Base-by-base conservation (phyloP, 2,888 invertebrate species). In the Nasonia oneida region DNA sequence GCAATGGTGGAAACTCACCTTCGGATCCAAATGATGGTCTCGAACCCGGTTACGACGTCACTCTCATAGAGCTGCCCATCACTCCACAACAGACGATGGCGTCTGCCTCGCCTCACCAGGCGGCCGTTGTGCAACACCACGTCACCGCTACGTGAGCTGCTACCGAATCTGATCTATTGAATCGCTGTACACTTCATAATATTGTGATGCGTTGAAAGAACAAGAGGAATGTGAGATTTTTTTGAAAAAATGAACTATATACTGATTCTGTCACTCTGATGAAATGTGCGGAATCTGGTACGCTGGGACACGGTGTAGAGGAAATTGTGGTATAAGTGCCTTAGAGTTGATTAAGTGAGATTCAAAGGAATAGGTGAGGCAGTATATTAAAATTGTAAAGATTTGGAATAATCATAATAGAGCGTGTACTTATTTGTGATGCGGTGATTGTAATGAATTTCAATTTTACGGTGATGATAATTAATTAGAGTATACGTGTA, bases 1-100 rank as follows among this genome's bases (percentile, higher is more conserved):
- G 91, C 23, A 91, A 90, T 81, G 67, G n/a, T 33, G 92, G 92
- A 4, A 91, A 91, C 8, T 92, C 93, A 39, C 93, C 93, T 14
- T 90, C 90, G 15, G 92, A 93, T 77, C 91, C 90, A 4, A 89
- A 89, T 1, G 93, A 93, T 90, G 95, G 95, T 88, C 94, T 94
- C 87, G 96, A 97, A 92, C 96, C 96, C 88, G 95, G 97, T 88
- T 97, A 96, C 93, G 97, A 97, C 94, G 97, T 97, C 91, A 97
- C 97, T 90, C 96, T 97, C 93, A 96, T 97, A 91, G 97, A 97
- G 94, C 94, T 97, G 92, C 96, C 96, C 90, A 88, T 91, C 12
- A 88, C 90, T 6, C 90, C 91, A 0, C 89, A 88, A 64, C 87
- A 90, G 0, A 86, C 90, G 53, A 81, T 87, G 78, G 12, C 80